Evolutionary conservation across 2,797 vertebrate species (phyloP).

Genomic region (Melanotaenia boesemani): DNA sequence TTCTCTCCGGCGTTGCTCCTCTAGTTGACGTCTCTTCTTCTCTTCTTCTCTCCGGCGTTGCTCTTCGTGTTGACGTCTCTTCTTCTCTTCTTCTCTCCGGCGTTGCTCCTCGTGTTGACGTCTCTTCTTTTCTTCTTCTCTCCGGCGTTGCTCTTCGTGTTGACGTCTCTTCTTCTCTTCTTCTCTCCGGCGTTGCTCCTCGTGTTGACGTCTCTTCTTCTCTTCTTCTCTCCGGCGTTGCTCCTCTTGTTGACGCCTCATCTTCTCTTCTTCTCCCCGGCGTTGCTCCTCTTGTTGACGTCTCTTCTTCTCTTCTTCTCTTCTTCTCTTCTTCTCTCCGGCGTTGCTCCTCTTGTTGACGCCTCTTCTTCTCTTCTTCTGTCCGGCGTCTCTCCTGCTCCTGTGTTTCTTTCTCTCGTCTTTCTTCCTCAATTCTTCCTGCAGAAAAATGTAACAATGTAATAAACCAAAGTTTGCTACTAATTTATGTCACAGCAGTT

Average conservation of each 20-base stretch:
- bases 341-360: not conserved
- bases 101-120: too few species aligned
- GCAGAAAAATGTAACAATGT: too few species aligned
- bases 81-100: not conserved
- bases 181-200: too few species aligned
- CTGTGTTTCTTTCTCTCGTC: too few species aligned
- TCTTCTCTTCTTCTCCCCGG: not conserved
- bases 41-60: conserved; percentile 1
- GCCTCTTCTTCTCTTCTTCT: not conserved
- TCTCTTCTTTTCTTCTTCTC: not conserved
- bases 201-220: not conserved
- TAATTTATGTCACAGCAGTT: too few species aligned
- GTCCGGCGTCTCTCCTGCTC: too few species aligned
- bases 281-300: too few species aligned
- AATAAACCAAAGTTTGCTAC: too few species aligned
- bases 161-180: not conserved
- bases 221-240: conserved; percentile 1
- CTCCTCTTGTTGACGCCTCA: not conserved
- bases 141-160: not conserved
- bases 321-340: not conserved
- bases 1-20: too few species aligned
- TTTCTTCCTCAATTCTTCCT: too few species aligned
- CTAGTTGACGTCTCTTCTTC: not conserved
- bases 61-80: not conserved
- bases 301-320: conserved; percentile 3